A percentile compares a stretch with the other conserved stretches of the same genome.
Evolutionary conservation across 2,113 vertebrate species (phyloP).

Genomic region (Tenrec ecaudatus): DNA sequence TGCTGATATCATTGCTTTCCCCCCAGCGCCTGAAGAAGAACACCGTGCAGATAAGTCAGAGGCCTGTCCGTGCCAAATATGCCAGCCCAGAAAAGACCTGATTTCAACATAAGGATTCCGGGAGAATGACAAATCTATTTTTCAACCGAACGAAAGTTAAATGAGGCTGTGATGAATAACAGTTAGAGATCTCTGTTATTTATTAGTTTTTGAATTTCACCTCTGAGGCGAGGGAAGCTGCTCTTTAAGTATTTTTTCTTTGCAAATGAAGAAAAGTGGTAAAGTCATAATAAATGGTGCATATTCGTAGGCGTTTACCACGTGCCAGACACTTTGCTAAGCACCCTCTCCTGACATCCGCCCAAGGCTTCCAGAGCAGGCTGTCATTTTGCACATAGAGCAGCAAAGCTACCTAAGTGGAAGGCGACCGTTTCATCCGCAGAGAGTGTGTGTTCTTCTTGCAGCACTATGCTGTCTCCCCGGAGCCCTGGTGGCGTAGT

Average conservation of each 20-base stretch:
- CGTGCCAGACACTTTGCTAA: background rate
- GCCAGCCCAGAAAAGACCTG: slow-evolving; percentile 51
- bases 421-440: background rate
- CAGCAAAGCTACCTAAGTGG: background rate
- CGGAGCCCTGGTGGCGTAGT: background rate
- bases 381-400: background rate
- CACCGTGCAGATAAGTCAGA: slow-evolving; percentile 10
- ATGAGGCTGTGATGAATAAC: slow-evolving; percentile 49
- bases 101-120: slow-evolving; percentile 55
- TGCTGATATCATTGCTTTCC: slow-evolving; percentile 42
- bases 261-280: slow-evolving; percentile 33
- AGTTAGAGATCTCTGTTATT: slow-evolving; percentile 51
- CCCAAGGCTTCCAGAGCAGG: background rate
- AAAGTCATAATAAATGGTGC: slow-evolving; percentile 11
- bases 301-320: background rate
- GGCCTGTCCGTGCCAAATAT: slow-evolving; percentile 38
- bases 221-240: slow-evolving; percentile 54
- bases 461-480: background rate
- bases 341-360: background rate
- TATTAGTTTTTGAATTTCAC: slow-evolving; percentile 63
- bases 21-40: slow-evolving; percentile 38
- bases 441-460: background rate
- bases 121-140: slow-evolving; percentile 59
- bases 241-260: slow-evolving; percentile 54
- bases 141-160: slow-evolving; percentile 67